Percentiles rank a stretch among this genome's conserved stretches.
phyloP scores from a whole-genome alignment of 2,113 vertebrate species.

The Bubo blakistoni region DNA sequence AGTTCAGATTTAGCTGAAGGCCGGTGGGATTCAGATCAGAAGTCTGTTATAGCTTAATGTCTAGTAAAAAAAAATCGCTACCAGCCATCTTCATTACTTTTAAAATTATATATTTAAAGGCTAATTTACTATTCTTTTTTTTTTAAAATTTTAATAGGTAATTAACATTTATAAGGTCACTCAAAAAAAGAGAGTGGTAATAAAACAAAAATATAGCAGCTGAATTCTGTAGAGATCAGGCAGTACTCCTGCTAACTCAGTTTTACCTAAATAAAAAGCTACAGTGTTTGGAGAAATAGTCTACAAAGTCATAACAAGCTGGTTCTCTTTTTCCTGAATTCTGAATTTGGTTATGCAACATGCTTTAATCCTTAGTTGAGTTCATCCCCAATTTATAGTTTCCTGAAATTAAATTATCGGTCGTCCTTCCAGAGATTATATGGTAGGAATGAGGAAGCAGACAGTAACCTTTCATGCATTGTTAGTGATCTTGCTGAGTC shows the following conservation, averaged over 20 bases:
- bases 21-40: neutral
- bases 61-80: neutral
- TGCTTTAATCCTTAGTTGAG: neutral
- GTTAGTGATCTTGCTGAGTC: slow-evolving; percentile 59
- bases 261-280: neutral
- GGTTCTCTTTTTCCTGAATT: neutral
- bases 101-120: neutral
- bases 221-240: neutral
- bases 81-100: neutral
- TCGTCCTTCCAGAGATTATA: neutral
- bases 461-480: neutral
- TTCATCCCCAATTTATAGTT: neutral
- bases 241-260: neutral
- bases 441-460: slow-evolving; percentile 31
- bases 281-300: neutral
- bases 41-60: neutral
- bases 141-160: neutral
- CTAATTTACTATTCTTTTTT: neutral
- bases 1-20: slow-evolving; percentile 3
- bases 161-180: neutral
- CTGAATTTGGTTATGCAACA: neutral
- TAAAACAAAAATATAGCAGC: neutral
- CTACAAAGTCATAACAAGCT: neutral
- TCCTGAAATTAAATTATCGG: neutral
- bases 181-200: neutral